Conservation (phyloP, 2,113 vertebrate genomes). For the Pluvianellus socialis region DNA sequence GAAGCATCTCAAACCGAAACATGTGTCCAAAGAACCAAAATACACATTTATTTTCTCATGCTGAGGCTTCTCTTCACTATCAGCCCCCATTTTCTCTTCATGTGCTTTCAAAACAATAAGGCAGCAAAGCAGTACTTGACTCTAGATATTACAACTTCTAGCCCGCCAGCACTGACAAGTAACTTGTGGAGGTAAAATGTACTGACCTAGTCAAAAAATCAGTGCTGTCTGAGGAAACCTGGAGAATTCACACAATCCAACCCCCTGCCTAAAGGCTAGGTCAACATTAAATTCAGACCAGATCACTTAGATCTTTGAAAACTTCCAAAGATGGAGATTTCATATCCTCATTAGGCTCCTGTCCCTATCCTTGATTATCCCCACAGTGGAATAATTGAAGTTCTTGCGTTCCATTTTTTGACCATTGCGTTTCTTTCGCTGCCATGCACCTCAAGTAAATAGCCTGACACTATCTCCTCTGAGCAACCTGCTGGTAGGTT, state of each 20-base stretch:
- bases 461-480: background rate
- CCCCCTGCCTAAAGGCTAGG: background rate
- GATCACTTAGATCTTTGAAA: background rate
- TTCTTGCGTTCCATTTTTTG: background rate
- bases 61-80: background rate
- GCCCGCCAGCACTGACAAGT: accelerated
- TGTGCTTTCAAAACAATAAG: background rate
- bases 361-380: background rate
- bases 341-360: background rate
- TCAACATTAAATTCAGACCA: background rate
- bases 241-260: background rate
- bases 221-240: background rate
- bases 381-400: background rate
- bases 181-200: background rate
- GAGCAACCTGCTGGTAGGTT: background rate
- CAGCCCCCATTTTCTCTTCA: background rate
- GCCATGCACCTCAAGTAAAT: background rate
- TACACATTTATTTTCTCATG: background rate
- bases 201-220: background rate
- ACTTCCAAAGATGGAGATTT: background rate
- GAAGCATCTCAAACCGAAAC: background rate
- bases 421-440: background rate
- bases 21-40: accelerated
- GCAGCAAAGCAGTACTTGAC: background rate
- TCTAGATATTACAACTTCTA: too few relatives aligned